These are phyloP conservation scores for Clostera curtula DNA, from an alignment of 2,888 invertebrate species.

Conservation along the genomic window DNA sequence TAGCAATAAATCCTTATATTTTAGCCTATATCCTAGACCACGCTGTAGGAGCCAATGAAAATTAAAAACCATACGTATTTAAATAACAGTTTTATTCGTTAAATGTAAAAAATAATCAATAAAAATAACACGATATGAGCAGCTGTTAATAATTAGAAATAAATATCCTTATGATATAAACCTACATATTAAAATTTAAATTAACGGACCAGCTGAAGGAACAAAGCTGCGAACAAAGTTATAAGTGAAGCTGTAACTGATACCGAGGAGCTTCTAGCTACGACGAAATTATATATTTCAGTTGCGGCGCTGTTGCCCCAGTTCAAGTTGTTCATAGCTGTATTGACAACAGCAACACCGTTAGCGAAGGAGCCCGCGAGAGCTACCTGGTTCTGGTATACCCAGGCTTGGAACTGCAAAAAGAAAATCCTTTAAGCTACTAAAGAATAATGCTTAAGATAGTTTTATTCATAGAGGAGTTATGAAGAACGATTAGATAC, in stretches of 20 bases:
- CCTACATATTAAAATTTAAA: conserved; percentile 1
- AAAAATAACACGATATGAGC: too few relatives aligned
- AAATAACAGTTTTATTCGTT: too few relatives aligned
- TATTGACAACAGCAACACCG: conserved; percentile 30
- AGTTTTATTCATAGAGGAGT: too few relatives aligned
- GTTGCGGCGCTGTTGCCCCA: conserved; percentile 46
- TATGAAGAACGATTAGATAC: too few relatives aligned
- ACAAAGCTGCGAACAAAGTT: conserved; percentile 34
- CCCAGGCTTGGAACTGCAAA: conserved; percentile 56
- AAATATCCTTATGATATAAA: too few relatives aligned
- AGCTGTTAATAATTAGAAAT: too few relatives aligned
- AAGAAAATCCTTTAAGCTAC: neutral
- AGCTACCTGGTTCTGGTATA: conserved; percentile 38
- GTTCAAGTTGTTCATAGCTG: conserved; percentile 38
- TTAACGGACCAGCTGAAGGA: conserved; percentile 38
- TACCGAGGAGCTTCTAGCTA: conserved; percentile 30
- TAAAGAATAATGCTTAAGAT: neutral
- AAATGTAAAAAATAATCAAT: too few relatives aligned
- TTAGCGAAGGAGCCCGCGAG: conserved; percentile 33
- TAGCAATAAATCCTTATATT: too few relatives aligned
- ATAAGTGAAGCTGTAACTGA: conserved; percentile 34
- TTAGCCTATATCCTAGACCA: too few relatives aligned
- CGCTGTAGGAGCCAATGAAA: too few relatives aligned
- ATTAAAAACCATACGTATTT: too few relatives aligned
- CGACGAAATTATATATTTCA: conserved; percentile 31